Base-by-base conservation (phyloP, 2,113 vertebrate species). In the Romanogobio albipinnatus region DNA sequence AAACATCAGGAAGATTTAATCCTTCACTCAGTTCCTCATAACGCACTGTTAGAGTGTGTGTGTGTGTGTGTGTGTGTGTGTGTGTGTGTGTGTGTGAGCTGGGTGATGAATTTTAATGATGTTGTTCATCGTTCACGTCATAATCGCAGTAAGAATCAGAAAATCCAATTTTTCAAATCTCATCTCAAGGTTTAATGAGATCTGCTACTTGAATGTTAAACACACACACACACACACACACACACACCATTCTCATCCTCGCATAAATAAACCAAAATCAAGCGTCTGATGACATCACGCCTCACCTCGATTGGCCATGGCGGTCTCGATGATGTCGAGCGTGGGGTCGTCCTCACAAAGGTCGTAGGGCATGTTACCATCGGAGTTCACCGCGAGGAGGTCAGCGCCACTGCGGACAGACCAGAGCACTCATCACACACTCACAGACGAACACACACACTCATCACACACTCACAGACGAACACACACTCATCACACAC, bases 341-440 rank as follows among this genome's bases (percentile, higher is more conserved):
- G 98, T 99, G 15, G 96, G 96, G 88, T 99, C 97, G 51, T 99
- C 98, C 87, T 99, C 98, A 77, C 98, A 99, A 89, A 99, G 96
- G 91, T 99, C 98, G 13, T 99, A 99, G 0, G 97, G 98, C 98
- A 99, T 99, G 93, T 99, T 99, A 83, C 98, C 98, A 62, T 99
- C 98, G 0, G 97, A 98, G 90, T 99, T 99, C 56, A 99, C 97
- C 1, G 96, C 98, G 79, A 99, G 86, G 84, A 99, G 87, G 90
- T 99, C 96, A 10, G 97, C 98, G 43, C 96, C 97, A 61, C 98
- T 99, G 66, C 17, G 2, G 58, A 59, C 22, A 59, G 22, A 58
- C 19, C 15, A 58, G 19, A 58, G 36, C 19, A 49, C 13, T 49
- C 13, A 49, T 47, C 45, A 43, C 49, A 78, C 36, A 17, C n/a